These are phyloP conservation scores for Bhutanitis thaidina DNA, from an alignment of 2,888 invertebrate genomes.

Conservation along the genomic window DNA sequence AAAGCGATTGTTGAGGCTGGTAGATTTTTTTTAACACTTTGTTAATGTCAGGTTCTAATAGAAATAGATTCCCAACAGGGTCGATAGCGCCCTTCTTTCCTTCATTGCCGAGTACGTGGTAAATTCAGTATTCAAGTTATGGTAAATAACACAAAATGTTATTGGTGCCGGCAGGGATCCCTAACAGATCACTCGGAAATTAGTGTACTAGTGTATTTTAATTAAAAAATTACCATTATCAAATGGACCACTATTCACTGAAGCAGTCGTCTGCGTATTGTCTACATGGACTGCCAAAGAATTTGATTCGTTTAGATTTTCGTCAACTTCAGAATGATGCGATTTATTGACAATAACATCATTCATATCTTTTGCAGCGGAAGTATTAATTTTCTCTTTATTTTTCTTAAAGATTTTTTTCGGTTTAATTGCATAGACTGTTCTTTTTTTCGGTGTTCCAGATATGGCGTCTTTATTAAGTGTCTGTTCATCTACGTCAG, in stretches of 20 bases:
- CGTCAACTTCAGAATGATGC: neutral
- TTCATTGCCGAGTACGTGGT: too few species aligned
- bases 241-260: neutral
- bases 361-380: neutral
- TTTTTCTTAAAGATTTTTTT: neutral
- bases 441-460: neutral
- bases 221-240: slow-evolving; percentile 3
- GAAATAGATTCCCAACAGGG: too few species aligned
- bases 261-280: neutral
- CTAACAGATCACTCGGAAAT: too few species aligned
- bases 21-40: too few species aligned
- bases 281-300: slow-evolving; percentile 1
- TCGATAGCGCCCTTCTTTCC: too few species aligned
- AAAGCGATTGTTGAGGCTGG: too few species aligned
- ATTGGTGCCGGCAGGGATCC: too few species aligned
- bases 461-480: neutral
- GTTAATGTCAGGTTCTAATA: too few species aligned
- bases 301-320: neutral
- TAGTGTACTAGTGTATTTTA: too few species aligned
- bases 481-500: neutral
- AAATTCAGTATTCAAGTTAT: too few species aligned
- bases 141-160: too few species aligned
- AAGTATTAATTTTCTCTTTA: neutral
- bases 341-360: neutral
- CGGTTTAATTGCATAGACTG: neutral